phyloP scores from a whole-genome alignment of 1,140 invertebrate genomes.

The Trichogramma pretiosum region DNA sequence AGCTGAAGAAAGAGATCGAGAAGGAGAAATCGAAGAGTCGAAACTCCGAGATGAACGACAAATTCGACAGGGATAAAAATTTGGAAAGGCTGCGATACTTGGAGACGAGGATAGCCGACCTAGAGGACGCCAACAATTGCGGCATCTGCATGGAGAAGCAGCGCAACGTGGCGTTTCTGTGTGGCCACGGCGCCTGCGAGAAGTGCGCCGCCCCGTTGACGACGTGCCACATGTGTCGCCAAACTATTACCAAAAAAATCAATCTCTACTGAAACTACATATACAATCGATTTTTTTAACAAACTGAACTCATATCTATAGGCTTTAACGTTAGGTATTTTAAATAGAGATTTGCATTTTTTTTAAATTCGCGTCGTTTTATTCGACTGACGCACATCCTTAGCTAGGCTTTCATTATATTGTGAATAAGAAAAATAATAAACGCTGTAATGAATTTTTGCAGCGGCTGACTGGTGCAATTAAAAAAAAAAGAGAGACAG shows the following conservation, averaged over 20 bases:
- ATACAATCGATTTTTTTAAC: too few relatives aligned
- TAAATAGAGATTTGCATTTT: too few relatives aligned
- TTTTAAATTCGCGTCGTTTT: too few relatives aligned
- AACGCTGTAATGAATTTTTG: too few relatives aligned
- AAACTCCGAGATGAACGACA: constrained; percentile 21
- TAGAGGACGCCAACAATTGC: constrained; percentile 75
- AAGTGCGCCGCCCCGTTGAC: constrained; percentile 72
- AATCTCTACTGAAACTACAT: constrained; percentile 60
- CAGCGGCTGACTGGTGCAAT: background rate
- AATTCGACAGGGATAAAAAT: constrained; percentile 43
- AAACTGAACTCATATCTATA: too few relatives aligned
- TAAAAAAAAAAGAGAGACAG: too few relatives aligned
- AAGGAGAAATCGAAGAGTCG: constrained; percentile 21
- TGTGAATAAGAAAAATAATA: too few relatives aligned
- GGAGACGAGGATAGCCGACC: constrained; percentile 76
- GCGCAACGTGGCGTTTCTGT: constrained; percentile 77
- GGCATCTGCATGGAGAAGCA: constrained; percentile 72
- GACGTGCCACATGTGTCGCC: constrained; percentile 87
- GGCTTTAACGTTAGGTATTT: too few relatives aligned
- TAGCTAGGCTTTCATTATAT: too few relatives aligned
- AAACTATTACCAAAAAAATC: constrained; percentile 81
- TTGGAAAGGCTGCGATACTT: constrained; percentile 63
- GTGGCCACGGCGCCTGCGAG: constrained; percentile 80
- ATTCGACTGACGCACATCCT: too few relatives aligned
- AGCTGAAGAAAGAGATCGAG: constrained; percentile 15